These are phyloP conservation scores for Eupithecia insigniata DNA, from an alignment of 2,888 invertebrate species.

Conservation along the genomic window DNA sequence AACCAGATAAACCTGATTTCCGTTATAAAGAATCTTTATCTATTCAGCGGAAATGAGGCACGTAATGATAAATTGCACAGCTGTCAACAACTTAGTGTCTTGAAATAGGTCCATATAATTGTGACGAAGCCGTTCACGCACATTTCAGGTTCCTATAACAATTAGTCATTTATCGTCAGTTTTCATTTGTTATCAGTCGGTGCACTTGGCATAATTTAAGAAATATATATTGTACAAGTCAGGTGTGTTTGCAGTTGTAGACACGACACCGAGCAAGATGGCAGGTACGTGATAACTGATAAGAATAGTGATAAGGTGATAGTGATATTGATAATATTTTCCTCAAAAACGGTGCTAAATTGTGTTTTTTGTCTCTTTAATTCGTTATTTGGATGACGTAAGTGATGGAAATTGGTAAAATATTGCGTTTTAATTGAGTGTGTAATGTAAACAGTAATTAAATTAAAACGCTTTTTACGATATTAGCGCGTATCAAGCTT, in stretches of 20 bases:
- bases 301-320: slow-evolving; percentile 27
- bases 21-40: too few species aligned
- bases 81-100: background rate
- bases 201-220: slow-evolving; percentile 45
- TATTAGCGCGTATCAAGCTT: background rate
- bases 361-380: background rate
- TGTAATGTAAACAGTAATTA: too few species aligned
- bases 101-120: background rate
- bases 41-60: background rate
- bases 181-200: slow-evolving; percentile 34
- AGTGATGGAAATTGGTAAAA: background rate
- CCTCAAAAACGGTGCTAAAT: slow-evolving; percentile 1
- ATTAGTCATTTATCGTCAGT: slow-evolving; percentile 9
- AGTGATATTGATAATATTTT: slow-evolving; percentile 18
- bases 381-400: background rate
- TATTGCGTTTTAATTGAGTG: background rate
- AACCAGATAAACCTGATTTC: too few species aligned
- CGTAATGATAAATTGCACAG: background rate
- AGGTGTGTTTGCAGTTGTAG: slow-evolving; percentile 45
- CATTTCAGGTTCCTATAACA: background rate
- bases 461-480: too few species aligned
- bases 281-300: slow-evolving; percentile 58
- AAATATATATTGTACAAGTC: slow-evolving; percentile 49
- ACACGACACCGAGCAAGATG: slow-evolving; percentile 51
- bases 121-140: background rate